These are phyloP conservation scores for Dysdera silvatica DNA, from an alignment of 1,140 invertebrate species.

Conservation along the genomic window DNA sequence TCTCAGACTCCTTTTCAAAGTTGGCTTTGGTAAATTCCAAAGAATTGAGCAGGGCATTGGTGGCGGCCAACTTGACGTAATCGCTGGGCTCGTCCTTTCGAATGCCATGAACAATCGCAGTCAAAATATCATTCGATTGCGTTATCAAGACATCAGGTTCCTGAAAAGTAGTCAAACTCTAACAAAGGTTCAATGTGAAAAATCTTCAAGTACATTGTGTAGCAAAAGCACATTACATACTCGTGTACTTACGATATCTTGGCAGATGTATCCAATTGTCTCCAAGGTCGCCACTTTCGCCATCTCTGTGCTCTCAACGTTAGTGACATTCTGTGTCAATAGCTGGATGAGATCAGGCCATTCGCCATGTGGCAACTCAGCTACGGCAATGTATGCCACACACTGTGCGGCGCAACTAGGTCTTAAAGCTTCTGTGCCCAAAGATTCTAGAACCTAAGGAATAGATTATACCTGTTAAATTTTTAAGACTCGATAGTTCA, in stretches of 20 bases:
- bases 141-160: conserved; percentile 82
- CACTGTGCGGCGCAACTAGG: conserved; percentile 97
- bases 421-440: conserved; percentile 89
- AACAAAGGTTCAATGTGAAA: neutral
- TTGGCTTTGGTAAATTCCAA: conserved; percentile 97
- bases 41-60: conserved; percentile 93
- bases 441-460: conserved; percentile 71
- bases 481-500: neutral
- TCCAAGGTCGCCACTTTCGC: conserved; percentile 93
- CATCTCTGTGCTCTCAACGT: conserved; percentile 73
- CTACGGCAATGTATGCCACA: conserved; percentile 94
- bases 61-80: conserved; percentile 86
- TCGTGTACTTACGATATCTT: conserved; percentile 62
- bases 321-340: conserved; percentile 80
- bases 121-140: conserved; percentile 93
- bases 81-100: conserved; percentile 68
- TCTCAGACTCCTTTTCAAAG: conserved; percentile 93
- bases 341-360: conserved; percentile 74
- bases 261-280: conserved; percentile 84
- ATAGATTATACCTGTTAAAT: neutral
- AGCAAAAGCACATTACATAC: neutral
- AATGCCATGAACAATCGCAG: conserved; percentile 98
- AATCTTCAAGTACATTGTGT: neutral
- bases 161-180: conserved; percentile 36
- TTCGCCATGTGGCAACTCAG: conserved; percentile 72